Evolutionary conservation across 2,888 invertebrate genomes (phyloP), one percentile per base, ranked within the genome.

Genomic region (Tridacna gigas): DNA sequence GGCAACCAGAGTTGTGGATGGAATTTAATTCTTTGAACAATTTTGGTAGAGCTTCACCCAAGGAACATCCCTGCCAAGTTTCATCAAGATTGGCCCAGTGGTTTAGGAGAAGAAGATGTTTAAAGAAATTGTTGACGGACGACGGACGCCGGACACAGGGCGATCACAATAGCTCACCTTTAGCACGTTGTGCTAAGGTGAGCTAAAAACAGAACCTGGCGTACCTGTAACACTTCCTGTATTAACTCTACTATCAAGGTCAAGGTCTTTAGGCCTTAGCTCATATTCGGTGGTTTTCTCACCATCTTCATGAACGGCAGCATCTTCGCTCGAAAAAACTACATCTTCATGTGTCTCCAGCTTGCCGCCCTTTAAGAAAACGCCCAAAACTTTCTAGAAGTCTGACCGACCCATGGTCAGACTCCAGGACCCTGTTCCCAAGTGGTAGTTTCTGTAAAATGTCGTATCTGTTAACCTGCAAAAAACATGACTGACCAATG

Each of bases 271-370:
- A 67, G 60, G 80, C 25, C 45, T 81, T 79, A 86, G 25, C 73
- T 73, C 22, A 75, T 77, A 81, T 48, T 86, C 75, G 15, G 86
- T 81, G 71, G 83, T 79, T 63, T 81, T 83, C 51, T 74, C 83
- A 82, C 83, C 86, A 51, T 74, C 47, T 25, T 74, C 74, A 4
- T 79, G 26, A 45, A 48, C 61, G n/a, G 66, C 48, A 12, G 77
- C 83, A 65, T 86, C 86, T 60, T 86, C 86, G 28, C 86, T 86
- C 47, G 86, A 79, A 69, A 74, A 86, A 15, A 63, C 63, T 15
- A 86, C 69, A 48, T 86, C 86, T 18, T 28, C 86, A 69, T 65
- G 20, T n/a, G 25, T 61, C 67, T 83, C 86, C 86, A 86, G 86
- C 51, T 83, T 86, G 86, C 25, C 26, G 22, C 15, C 11, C 28